Base-by-base conservation (phyloP, 2,113 vertebrate genomes). In the Platanista minor region DNA sequence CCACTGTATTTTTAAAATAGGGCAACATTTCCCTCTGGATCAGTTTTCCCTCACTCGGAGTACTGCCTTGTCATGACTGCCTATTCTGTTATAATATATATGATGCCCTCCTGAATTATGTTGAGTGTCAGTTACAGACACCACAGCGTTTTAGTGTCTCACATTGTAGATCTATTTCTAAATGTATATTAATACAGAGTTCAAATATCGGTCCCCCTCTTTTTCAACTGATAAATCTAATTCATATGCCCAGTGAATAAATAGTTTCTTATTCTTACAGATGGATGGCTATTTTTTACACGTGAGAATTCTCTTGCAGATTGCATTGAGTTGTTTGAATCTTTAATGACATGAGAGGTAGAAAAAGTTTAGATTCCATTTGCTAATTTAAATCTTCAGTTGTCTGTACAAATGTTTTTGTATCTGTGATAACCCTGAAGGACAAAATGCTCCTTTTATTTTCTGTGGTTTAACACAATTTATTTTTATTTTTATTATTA, bases 341-440 rank as follows among this genome's bases (percentile, higher is more conserved):
- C n/a, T 91, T 96, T 86, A 61, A 95, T 82, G 83, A 95, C 36
- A 71, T 77, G 23, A 18, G 39, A 89, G 41, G 91, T 64, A 41
- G 49, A 75, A 94, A 72, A 80, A 85, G 59, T 80, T 94, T 96
- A 77, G 82, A 71, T 77, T 95, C 57, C 81, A 36, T 94, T 97
- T 93, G 23, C 36, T 77, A 92, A 69, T 82, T 93, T 93, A 88
- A 96, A 81, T 81, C 78, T 91, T 88, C 66, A 88, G 36, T 93
- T 89, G 57, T 33, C 59, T 93, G 64, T 89, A 21, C 33, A 67
- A 41, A 39, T 43, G 33, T 17, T 57, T 3, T 62, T 11, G 11
- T 77, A 41, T 3, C 27, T 72, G 9, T 89, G 39, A 7, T 84
- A 59, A 82, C 52, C 71, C 66, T 80, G 20, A 69, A 67, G 7